Conservation (phyloP, 2,888 invertebrate genomes). For the Rhogogaster chlorosoma region DNA sequence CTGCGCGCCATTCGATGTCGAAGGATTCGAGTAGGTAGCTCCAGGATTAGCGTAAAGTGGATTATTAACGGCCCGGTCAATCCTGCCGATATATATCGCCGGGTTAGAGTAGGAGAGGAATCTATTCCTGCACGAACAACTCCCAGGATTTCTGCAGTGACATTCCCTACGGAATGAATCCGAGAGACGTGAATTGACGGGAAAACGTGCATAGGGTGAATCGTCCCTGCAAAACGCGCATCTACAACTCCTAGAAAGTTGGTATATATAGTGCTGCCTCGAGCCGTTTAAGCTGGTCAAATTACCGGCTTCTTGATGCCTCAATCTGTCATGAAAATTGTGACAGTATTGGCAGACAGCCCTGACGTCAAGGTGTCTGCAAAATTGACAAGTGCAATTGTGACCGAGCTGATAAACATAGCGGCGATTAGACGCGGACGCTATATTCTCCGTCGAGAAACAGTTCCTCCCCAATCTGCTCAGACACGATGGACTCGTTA, state of each 20-base stretch:
- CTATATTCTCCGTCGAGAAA: conserved; percentile 74
- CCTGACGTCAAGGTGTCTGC: conserved; percentile 66
- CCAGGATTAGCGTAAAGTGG: conserved; percentile 70
- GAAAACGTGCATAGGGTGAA: conserved; percentile 61
- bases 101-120: conserved; percentile 68
- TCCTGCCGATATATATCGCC: conserved; percentile 70
- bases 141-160: conserved; percentile 66
- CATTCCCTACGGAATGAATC: conserved; percentile 68
- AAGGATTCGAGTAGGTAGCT: conserved; percentile 62
- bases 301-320: conserved; percentile 63
- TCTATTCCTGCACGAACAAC: conserved; percentile 68
- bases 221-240: conserved; percentile 72
- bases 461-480: conserved; percentile 72
- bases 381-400: conserved; percentile 70
- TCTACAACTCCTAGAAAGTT: conserved; percentile 69
- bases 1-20: conserved; percentile 64
- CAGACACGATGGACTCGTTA: conserved; percentile 67
- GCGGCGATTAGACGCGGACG: conserved; percentile 68
- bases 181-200: conserved; percentile 58
- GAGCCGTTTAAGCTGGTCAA: conserved; percentile 61
- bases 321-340: conserved; percentile 69
- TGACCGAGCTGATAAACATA: conserved; percentile 67
- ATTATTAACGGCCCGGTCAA: conserved; percentile 70
- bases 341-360: conserved; percentile 71
- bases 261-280: conserved; percentile 71